These are phyloP conservation scores for Wiebesia pumilae DNA, from an alignment of 1,140 invertebrate species.

Conservation along the genomic window DNA sequence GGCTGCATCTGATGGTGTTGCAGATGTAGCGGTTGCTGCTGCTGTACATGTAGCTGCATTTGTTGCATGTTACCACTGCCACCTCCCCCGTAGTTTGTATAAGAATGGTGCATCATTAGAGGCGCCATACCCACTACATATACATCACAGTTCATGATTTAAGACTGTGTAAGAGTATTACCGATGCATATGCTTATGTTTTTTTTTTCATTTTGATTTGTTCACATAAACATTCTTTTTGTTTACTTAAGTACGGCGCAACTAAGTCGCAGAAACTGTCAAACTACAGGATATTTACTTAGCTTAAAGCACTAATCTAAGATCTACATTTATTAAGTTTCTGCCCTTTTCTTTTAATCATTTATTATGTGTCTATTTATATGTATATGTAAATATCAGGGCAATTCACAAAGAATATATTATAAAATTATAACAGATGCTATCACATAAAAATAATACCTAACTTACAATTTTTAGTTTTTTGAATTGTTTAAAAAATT, in stretches of 20 bases:
- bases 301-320: conserved; percentile 36
- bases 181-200: conserved; percentile 55
- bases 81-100: conserved; percentile 78
- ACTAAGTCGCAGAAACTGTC: conserved; percentile 64
- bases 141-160: conserved; percentile 73
- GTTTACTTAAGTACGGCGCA: conserved; percentile 54
- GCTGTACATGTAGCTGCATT: conserved; percentile 74
- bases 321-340: conserved; percentile 31
- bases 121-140: conserved; percentile 76
- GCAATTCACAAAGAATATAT: conserved; percentile 20
- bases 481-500: no score
- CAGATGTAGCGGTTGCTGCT: conserved; percentile 51
- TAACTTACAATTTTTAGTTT: neutral
- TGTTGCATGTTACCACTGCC: conserved; percentile 77
- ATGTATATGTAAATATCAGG: conserved; percentile 8
- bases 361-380: neutral
- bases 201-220: conserved; percentile 33
- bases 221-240: conserved; percentile 50
- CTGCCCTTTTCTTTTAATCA: conserved; percentile 37
- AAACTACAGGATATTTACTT: conserved; percentile 50
- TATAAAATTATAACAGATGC: conserved; percentile 7
- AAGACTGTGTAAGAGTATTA: conserved; percentile 62
- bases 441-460: neutral
- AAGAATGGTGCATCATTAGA: conserved; percentile 78
- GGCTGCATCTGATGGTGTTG: conserved; percentile 76